Percentiles rank a stretch among this genome's conserved stretches.
phyloP scores from a whole-genome alignment of 2,113 vertebrate genomes.

The Saccopteryx bilineata region DNA sequence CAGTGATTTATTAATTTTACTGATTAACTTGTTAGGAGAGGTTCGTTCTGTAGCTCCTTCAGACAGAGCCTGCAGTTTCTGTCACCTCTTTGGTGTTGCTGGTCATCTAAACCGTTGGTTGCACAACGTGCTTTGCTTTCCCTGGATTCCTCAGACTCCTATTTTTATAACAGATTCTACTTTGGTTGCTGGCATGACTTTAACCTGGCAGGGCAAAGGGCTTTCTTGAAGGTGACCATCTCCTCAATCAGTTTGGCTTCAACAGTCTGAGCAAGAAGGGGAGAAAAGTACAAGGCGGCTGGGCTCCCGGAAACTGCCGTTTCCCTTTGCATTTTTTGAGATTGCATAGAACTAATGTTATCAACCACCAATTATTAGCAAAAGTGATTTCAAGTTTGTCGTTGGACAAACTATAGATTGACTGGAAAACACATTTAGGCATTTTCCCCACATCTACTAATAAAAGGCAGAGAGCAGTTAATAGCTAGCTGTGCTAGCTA shows the following conservation, averaged over 20 bases:
- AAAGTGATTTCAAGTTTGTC: neutral
- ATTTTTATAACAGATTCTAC: constrained; percentile 86
- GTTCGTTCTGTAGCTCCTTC: neutral
- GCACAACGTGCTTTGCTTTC: constrained; percentile 19
- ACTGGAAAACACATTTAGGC: neutral
- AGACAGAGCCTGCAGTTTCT: neutral
- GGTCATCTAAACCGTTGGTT: neutral
- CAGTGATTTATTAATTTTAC: neutral
- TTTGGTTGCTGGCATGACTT: constrained; percentile 76
- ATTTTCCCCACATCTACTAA: neutral
- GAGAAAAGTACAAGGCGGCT: constrained; percentile 45
- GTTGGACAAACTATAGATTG: neutral
- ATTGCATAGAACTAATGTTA: constrained; percentile 48
- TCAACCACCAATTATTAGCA: neutral
- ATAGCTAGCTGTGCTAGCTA: neutral
- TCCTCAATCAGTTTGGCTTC: constrained; percentile 77
- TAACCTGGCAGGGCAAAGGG: constrained; percentile 83
- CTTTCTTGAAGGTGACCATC: constrained; percentile 87
- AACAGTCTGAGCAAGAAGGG: constrained; percentile 68
- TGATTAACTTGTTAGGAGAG: neutral
- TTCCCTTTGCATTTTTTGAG: constrained; percentile 3
- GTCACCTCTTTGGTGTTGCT: neutral
- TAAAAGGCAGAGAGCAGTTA: neutral
- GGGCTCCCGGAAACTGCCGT: constrained; percentile 62
- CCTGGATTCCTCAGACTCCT: constrained; percentile 81